Conservation (phyloP, 2,113 vertebrate species). For the Chlorodrepanis virens region DNA sequence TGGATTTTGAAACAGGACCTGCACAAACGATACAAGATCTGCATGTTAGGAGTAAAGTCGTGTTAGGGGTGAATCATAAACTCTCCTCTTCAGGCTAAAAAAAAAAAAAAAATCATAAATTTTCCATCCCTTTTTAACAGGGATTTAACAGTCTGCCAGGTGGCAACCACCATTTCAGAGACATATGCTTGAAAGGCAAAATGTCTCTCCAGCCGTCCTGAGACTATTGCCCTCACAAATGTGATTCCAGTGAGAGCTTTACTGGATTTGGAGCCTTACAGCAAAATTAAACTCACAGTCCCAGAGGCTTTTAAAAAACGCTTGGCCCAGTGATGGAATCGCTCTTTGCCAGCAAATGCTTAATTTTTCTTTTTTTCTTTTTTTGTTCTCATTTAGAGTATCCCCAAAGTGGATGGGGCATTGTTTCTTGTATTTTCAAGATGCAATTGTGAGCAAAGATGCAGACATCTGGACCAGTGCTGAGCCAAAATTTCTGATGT, state of each 20-base stretch:
- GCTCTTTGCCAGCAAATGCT: not conserved
- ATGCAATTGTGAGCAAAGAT: not conserved
- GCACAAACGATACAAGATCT: not conserved
- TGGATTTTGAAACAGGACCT: not conserved
- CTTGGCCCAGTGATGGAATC: not conserved
- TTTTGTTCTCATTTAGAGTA: not conserved
- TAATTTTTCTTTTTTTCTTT: not conserved
- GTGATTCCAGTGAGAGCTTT: not conserved
- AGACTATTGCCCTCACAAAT: slow-evolving; percentile 8
- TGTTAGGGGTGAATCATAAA: not conserved
- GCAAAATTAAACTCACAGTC: slow-evolving; percentile 6
- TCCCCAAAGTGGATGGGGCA: not conserved
- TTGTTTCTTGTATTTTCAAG: not conserved
- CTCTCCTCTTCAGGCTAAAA: not conserved
- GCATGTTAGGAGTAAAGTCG: not conserved
- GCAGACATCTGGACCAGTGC: not conserved
- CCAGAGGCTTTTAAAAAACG: slow-evolving; percentile 7
- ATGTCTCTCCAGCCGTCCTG: not conserved
- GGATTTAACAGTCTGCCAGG: slow-evolving; percentile 15
- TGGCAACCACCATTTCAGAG: slow-evolving; percentile 18
- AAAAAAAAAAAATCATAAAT: not conserved
- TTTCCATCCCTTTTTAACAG: not conserved
- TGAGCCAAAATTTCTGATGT: not conserved
- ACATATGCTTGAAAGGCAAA: slow-evolving; percentile 24
- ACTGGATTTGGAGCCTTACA: not conserved